Percentiles rank a stretch among this genome's conserved stretches.
These are phyloP conservation scores for Brienomyrus longianalis DNA, from an alignment of 2,113 vertebrate species.

Conservation along the genomic window DNA sequence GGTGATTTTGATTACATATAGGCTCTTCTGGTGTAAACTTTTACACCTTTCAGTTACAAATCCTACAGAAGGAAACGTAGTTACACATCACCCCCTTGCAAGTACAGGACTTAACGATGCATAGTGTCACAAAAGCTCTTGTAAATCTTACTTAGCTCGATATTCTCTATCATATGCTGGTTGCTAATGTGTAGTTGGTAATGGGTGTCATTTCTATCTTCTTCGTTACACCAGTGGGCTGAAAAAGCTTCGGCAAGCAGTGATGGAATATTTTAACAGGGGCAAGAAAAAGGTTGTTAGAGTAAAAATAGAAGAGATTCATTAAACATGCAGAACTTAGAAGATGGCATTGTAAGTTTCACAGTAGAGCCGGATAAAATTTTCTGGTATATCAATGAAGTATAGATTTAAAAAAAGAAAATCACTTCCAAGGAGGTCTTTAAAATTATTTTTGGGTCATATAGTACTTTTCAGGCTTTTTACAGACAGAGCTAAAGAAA, in stretches of 20 bases:
- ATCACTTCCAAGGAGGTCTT: neutral
- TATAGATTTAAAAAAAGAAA: neutral
- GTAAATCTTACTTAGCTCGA: neutral
- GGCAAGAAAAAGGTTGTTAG: neutral
- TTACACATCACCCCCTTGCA: neutral
- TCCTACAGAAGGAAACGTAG: neutral
- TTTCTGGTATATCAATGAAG: neutral
- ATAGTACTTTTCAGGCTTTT: neutral
- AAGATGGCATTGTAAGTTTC: neutral
- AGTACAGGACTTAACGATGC: neutral
- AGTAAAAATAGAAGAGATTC: neutral
- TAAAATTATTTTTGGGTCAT: neutral
- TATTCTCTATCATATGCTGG: neutral
- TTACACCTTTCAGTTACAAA: slow-evolving; percentile 11
- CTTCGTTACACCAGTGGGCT: neutral
- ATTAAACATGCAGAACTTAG: slow-evolving; percentile 7
- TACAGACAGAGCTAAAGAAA: neutral
- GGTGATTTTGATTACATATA: neutral
- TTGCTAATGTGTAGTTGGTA: neutral
- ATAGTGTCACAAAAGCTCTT: neutral
- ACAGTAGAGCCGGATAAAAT: neutral
- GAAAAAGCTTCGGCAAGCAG: neutral
- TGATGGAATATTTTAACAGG: neutral
- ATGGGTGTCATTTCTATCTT: neutral
- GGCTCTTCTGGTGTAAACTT: neutral